Evolutionary conservation across 2,113 vertebrate genomes (phyloP).

Genomic region (Aegotheles bennettii): DNA sequence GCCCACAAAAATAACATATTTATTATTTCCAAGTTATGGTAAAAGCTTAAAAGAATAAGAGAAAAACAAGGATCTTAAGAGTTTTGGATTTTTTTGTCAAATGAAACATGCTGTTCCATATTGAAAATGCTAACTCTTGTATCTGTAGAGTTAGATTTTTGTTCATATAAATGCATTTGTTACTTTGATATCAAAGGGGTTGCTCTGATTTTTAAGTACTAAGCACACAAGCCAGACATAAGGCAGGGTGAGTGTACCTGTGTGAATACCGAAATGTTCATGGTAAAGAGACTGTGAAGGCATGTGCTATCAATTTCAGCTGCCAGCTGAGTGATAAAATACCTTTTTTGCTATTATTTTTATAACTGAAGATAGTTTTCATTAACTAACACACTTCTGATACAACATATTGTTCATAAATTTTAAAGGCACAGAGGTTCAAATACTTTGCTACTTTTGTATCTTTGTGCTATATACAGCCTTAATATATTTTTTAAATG

Average conservation of each 20-base stretch:
- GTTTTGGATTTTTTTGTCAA: background rate
- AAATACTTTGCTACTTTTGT: background rate
- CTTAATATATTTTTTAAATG: background rate
- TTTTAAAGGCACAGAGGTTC: background rate
- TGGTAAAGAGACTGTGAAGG: background rate
- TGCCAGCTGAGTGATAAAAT: background rate
- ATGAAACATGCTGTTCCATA: background rate
- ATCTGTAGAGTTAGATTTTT: background rate
- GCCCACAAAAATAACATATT: background rate
- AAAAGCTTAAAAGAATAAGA: background rate
- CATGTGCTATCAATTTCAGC: background rate
- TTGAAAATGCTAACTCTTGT: background rate
- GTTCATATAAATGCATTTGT: background rate
- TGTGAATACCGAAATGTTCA: background rate
- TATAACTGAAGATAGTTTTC: background rate
- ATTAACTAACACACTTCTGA: background rate
- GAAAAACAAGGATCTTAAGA: background rate
- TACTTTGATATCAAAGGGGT: background rate
- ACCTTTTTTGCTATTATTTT: background rate
- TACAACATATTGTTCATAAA: background rate
- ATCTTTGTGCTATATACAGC: background rate
- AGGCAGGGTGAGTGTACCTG: background rate
- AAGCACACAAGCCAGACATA: background rate
- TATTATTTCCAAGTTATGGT: background rate
- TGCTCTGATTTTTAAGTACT: background rate